Percentiles rank a stretch among this genome's conserved stretches.
These are phyloP conservation scores for Cotesia congregata DNA, from an alignment of 2,888 invertebrate species.

Conservation along the genomic window DNA sequence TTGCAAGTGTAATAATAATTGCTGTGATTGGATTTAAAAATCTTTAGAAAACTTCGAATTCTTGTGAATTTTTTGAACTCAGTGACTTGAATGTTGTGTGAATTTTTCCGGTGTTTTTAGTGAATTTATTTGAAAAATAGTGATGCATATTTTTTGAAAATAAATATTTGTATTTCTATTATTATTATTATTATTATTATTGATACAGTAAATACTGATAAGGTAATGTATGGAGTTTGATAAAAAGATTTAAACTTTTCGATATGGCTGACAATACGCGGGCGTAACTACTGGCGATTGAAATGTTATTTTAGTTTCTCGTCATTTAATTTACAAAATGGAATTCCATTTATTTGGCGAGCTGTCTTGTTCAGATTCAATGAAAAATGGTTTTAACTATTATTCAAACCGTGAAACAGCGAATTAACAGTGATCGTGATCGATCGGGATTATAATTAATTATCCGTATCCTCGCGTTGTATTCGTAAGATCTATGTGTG, in stretches of 20 bases:
- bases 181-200: no score
- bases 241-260: constrained; percentile 33
- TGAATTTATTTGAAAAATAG: neutral
- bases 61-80: neutral
- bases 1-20: neutral
- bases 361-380: constrained; percentile 3
- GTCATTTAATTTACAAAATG: constrained; percentile 1
- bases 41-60: neutral
- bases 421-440: constrained; percentile 35
- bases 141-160: neutral
- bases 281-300: constrained; percentile 12
- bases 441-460: constrained; percentile 39
- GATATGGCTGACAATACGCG: constrained; percentile 25
- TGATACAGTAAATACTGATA: constrained; percentile 4
- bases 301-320: neutral
- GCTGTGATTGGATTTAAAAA: neutral
- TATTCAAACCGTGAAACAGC: constrained; percentile 33
- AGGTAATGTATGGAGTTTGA: neutral
- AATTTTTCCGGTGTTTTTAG: neutral
- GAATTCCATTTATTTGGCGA: neutral
- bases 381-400: constrained; percentile 34
- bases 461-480: constrained; percentile 15
- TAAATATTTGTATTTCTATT: neutral
- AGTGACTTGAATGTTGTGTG: constrained; percentile 3
- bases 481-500: neutral